phyloP scores from a whole-genome alignment of 2,797 vertebrate species.

The Girardinus metallicus region DNA sequence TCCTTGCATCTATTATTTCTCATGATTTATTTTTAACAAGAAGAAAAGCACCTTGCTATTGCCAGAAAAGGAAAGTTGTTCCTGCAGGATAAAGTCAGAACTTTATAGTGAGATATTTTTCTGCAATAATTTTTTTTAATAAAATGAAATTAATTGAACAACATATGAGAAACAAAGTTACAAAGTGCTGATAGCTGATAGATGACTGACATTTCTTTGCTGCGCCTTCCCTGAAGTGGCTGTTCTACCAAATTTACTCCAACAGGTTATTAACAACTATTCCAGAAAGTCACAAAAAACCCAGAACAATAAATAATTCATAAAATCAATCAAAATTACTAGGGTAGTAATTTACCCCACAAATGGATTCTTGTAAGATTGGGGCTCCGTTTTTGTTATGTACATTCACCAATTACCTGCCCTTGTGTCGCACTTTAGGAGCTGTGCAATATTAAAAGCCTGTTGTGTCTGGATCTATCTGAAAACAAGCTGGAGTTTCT shows the following conservation, averaged over 20 bases:
- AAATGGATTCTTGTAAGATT: background rate
- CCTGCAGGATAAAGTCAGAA: background rate
- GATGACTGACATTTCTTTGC: background rate
- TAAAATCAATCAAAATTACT: background rate
- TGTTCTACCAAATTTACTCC: background rate
- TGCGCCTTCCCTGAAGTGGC: background rate
- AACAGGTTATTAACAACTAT: background rate
- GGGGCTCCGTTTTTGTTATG: background rate
- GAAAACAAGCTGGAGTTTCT: conserved; percentile 96
- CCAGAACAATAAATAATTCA: background rate
- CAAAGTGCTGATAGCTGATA: too few relatives aligned
- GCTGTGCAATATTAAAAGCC: conserved; percentile 91
- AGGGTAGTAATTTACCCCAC: background rate
- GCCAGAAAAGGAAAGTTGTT: background rate
- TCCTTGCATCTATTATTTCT: background rate
- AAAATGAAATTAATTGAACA: background rate
- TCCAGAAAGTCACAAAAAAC: background rate
- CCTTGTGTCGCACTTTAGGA: conserved; percentile 79
- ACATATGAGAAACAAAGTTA: background rate
- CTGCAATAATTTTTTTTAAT: background rate
- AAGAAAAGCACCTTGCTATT: background rate
- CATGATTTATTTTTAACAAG: background rate
- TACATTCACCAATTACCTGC: background rate
- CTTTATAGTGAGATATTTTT: background rate
- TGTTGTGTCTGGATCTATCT: conserved; percentile 95